Conservation (phyloP, 2,113 vertebrate genomes). For the Heptranchias perlo region DNA sequence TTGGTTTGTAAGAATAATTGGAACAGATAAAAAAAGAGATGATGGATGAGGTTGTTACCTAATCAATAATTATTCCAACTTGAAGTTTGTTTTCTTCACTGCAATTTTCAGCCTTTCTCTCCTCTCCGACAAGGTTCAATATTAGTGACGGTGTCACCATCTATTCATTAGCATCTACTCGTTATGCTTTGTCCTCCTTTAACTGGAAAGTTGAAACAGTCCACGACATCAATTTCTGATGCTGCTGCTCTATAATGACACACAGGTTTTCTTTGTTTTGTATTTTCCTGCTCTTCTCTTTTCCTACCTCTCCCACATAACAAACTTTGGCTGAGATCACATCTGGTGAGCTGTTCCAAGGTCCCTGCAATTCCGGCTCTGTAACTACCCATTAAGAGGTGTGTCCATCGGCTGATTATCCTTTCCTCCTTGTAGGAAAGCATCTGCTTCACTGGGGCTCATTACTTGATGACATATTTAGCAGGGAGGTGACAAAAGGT, state of each 20-base stretch:
- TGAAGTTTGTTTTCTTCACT: not conserved
- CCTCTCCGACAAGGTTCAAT: not conserved
- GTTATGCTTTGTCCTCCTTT: not conserved
- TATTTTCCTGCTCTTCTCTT: not conserved
- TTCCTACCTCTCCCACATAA: not conserved
- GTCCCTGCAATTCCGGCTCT: not conserved
- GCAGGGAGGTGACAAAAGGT: not conserved
- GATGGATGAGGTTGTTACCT: not conserved
- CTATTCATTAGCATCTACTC: not conserved
- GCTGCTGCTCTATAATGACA: not conserved
- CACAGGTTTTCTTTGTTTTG: not conserved
- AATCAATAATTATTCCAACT: not conserved
- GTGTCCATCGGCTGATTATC: not conserved
- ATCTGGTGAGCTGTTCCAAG: not conserved
- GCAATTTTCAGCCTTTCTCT: not conserved
- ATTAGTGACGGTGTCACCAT: not conserved
- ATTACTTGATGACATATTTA: not conserved
- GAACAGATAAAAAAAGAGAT: conserved; percentile 23
- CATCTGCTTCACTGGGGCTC: not conserved
- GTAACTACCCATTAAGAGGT: not conserved
- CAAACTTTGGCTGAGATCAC: not conserved
- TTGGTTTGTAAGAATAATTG: conserved; percentile 29
- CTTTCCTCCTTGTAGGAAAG: no score
- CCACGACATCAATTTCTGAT: not conserved
- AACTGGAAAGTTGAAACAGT: not conserved